Evolutionary conservation across 2,888 invertebrate genomes (phyloP), one percentile per base, ranked within the genome.

Genomic region (Drosophila incognita): DNA sequence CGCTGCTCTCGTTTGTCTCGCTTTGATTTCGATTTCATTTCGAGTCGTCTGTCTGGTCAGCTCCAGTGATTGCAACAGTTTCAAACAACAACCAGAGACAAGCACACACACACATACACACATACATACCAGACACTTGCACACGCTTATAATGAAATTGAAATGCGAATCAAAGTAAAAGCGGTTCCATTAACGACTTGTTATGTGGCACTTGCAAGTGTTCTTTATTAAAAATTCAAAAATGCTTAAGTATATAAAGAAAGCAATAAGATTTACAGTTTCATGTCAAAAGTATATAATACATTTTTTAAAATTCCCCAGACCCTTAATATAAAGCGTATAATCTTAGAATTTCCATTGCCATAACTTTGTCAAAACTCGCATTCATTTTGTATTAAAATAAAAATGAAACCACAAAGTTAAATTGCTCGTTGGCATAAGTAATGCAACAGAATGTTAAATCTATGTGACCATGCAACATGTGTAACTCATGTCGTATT

Each of bases 21-120:
- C 86, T 87, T 82, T 82, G 86, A 69, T 79, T 87, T 84, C 72
- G 60, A 74, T 89, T 84, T 87, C 90, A 89, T 87, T 89, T 82
- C 56, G 90, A 58, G 58, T 70, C 63, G 60, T 64, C 33, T 40
- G 73, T 59, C 75, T 87, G 82, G 83, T 82, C 83, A 88, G 83
- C 70, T 54, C 62, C 82, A 73, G 63, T 59, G 79, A 89, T 81
- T 87, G 87, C 83, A 86, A 88, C 86, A 81, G 76, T 63, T 60
- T 48, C 46, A 54, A 56, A 51, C 69, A 58, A 56, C 33, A 67
- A 49, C 33, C 31, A 70, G 42, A 46, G 33, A 52, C 52, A 54
- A 49, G 15, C 40, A 59, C 60, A 65, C 53, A 53, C 36, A 27
- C 66, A 35, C 10, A 58, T 52, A 62, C 64, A 62, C 18, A 54